These are phyloP conservation scores for Nipponacmea schrenckii DNA, from an alignment of 2,888 invertebrate genomes.

Conservation along the genomic window DNA sequence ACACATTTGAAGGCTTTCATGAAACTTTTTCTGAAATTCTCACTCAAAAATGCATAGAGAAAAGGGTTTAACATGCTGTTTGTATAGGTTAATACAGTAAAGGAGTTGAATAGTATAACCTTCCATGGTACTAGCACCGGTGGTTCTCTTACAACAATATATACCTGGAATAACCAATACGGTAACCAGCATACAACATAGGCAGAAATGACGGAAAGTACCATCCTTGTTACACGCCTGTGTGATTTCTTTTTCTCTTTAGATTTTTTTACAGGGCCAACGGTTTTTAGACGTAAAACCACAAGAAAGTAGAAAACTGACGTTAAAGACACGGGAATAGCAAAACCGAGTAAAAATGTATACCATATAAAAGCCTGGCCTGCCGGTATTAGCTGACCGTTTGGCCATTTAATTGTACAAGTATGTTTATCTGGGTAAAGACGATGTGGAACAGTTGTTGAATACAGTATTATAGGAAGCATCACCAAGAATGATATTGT, in stretches of 20 bases:
- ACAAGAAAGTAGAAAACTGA: slow-evolving; percentile 65
- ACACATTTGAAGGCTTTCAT: slow-evolving; percentile 64
- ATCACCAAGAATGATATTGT: slow-evolving; percentile 66
- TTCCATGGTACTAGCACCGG: slow-evolving; percentile 31
- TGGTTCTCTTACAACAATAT: slow-evolving; percentile 42
- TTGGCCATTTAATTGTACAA: slow-evolving; percentile 61
- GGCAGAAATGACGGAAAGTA: slow-evolving; percentile 62
- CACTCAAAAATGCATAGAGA: slow-evolving; percentile 66
- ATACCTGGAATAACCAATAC: slow-evolving; percentile 63
- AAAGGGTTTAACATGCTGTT: slow-evolving; percentile 67
- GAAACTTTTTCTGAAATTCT: slow-evolving; percentile 65
- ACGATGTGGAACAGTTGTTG: slow-evolving; percentile 52
- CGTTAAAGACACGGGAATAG: slow-evolving; percentile 62
- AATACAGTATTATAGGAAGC: slow-evolving; percentile 67
- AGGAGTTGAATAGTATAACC: slow-evolving; percentile 54
- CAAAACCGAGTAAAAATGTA: slow-evolving; percentile 61
- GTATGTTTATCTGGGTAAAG: slow-evolving; percentile 37
- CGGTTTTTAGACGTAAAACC: slow-evolving; percentile 56
- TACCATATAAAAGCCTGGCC: slow-evolving; percentile 66
- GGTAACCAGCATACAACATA: slow-evolving; percentile 67
- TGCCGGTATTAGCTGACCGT: slow-evolving; percentile 52
- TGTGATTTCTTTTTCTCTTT: slow-evolving; percentile 62
- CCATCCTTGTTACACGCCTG: slow-evolving; percentile 63
- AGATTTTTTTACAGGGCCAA: slow-evolving; percentile 62
- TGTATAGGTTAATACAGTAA: slow-evolving; percentile 63